Base-by-base conservation (phyloP, 1,140 invertebrate species). In the Antheraea pernyi region DNA sequence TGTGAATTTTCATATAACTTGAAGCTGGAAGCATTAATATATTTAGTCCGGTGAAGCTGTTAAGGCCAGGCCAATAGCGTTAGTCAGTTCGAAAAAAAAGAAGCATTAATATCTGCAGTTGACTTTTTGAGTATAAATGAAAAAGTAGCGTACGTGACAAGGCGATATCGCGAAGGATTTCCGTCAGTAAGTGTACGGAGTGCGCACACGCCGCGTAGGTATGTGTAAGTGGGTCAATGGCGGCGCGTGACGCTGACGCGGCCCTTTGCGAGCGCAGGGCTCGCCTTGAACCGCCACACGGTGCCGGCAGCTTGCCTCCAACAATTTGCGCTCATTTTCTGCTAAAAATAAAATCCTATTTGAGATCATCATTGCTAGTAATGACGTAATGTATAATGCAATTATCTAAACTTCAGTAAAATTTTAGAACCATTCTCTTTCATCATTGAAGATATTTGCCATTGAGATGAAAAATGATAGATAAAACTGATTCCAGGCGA, bases 161-260 rank as follows among this genome's bases (percentile, higher is more conserved):
- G 39, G 42, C 36, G 36, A 58, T 48, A 62, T 71, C 61, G 76
- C 71, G 59, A 82, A 86, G 82, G 81, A 82, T 80, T 85, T 84
- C 82, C 80, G 83, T 77, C 76, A 72, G 78, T 80, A 83, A 88
- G 63, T 80, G 83, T 86, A 86, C 85, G 60, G 61, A 71, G 80
- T 84, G 88, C 83, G 82, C 83, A 74, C 82, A 82, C 85, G 77
- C 77, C 75, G 75, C 70, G 71, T 83, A 83, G 83, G 80, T 81
- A 82, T 80, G 71, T 76, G 79, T 83, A 91, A 86, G 85, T 91
- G 73, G 86, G 89, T 91, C 89, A 91, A 90, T 90, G 89, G 83
- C 85, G 85, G 78, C 77, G 85, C 86, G 88, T 91, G 88, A 91
- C 89, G 89, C 83, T 75, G 76, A 72, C 79, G 79, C 81, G 88